Evolutionary conservation across 1,140 invertebrate species (phyloP).

Genomic region (Eriosoma lanigerum): DNA sequence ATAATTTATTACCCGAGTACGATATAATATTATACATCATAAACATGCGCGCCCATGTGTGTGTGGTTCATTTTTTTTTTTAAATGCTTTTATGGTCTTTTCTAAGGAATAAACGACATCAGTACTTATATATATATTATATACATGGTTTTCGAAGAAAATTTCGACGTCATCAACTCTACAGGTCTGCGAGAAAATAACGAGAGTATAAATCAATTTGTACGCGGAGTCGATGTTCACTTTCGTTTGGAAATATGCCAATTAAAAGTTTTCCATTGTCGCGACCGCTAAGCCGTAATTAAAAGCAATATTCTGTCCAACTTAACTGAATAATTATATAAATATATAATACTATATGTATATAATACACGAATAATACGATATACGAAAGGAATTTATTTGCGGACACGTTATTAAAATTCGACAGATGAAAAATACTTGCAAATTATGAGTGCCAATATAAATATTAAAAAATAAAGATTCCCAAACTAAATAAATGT

Average conservation of each 20-base stretch:
- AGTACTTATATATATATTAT: too few species aligned
- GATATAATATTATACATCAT: too few species aligned
- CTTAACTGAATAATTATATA: not conserved
- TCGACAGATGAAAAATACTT: too few species aligned
- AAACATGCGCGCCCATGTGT: not conserved
- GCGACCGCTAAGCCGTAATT: not conserved
- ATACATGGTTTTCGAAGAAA: not conserved
- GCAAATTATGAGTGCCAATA: too few species aligned
- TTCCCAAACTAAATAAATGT: too few species aligned
- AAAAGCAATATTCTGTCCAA: not conserved
- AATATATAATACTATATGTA: not conserved
- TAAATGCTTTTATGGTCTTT: too few species aligned
- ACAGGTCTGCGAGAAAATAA: not conserved
- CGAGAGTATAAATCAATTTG: slow-evolving; percentile 6
- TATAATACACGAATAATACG: not conserved
- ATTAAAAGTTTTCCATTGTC: slow-evolving; percentile 17
- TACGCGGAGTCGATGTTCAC: not conserved
- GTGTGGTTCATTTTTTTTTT: not conserved
- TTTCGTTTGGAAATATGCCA: slow-evolving; percentile 25
- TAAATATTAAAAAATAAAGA: too few species aligned
- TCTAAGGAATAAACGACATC: too few species aligned
- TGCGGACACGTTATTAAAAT: too few species aligned
- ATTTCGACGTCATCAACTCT: not conserved
- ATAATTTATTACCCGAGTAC: not conserved
- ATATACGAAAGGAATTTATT: not conserved